Percentiles rank a stretch among this genome's conserved stretches.
These are phyloP conservation scores for Drosophila robusta DNA, from an alignment of 2,888 invertebrate genomes.

Conservation along the genomic window DNA sequence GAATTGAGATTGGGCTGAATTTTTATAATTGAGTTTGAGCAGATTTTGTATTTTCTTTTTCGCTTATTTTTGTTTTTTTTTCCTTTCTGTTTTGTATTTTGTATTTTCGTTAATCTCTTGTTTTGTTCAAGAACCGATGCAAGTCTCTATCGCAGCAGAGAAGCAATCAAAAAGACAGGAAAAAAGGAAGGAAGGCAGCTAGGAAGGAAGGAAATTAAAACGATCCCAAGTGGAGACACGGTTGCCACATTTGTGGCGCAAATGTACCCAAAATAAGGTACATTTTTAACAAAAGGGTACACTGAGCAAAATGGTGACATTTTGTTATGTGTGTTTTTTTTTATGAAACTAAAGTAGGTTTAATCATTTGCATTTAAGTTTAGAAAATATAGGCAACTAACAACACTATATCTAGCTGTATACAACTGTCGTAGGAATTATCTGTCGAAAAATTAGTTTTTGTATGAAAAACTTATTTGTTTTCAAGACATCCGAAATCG, in stretches of 20 bases:
- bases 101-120: constrained; percentile 54
- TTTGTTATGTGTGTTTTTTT: neutral
- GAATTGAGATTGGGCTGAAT: constrained; percentile 79
- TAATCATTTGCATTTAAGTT: no score
- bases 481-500: no score
- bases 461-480: no score
- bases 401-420: no score
- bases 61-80: constrained; percentile 13
- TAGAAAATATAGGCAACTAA: no score
- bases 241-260: neutral
- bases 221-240: constrained; percentile 30
- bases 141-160: constrained; percentile 29
- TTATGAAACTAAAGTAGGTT: no score
- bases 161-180: neutral
- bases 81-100: neutral
- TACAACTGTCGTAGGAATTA: no score
- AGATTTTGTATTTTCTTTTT: constrained; percentile 40
- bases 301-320: neutral
- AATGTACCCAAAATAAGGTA: no score
- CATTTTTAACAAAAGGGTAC: no score
- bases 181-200: constrained; percentile 1
- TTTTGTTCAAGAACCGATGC: constrained; percentile 30
- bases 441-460: no score
- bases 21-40: constrained; percentile 75
- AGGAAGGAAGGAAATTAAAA: constrained; percentile 47